Conservation (phyloP, 2,888 invertebrate genomes). For the Athetis lepigone region DNA sequence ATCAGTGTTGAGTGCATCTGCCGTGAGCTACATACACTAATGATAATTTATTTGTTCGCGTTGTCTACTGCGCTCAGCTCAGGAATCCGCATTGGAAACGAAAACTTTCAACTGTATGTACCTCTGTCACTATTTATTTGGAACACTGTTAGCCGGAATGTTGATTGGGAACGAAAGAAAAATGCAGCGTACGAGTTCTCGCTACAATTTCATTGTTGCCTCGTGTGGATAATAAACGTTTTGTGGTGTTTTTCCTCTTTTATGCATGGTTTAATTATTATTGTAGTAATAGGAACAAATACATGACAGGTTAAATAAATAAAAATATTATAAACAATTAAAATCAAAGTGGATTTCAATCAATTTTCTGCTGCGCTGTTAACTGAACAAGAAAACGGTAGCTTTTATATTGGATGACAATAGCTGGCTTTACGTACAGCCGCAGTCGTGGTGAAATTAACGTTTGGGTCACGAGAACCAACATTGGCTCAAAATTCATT, state of each 20-base stretch:
- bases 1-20: slow-evolving; percentile 69
- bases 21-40: slow-evolving; percentile 81
- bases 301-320: too few species aligned
- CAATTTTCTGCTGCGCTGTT: too few species aligned
- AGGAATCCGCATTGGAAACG: slow-evolving; percentile 59
- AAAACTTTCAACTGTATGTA: slow-evolving; percentile 61
- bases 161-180: slow-evolving; percentile 55
- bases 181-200: slow-evolving; percentile 10
- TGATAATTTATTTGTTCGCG: slow-evolving; percentile 84
- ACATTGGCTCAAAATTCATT: too few species aligned
- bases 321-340: too few species aligned
- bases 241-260: not conserved
- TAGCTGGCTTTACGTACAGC: too few species aligned
- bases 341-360: too few species aligned
- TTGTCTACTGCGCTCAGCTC: slow-evolving; percentile 60
- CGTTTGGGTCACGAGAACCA: too few species aligned
- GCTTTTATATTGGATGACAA: too few species aligned
- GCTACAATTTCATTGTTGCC: slow-evolving; percentile 14
- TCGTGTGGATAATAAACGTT: not conserved
- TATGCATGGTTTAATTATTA: too few species aligned
- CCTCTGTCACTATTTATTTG: slow-evolving; percentile 55
- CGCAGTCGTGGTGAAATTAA: too few species aligned
- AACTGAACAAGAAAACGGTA: too few species aligned
- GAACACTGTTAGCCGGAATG: slow-evolving; percentile 39
- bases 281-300: too few species aligned